A percentile compares a stretch with the other conserved stretches of the same genome.
phyloP scores from a whole-genome alignment of 2,797 vertebrate genomes.

The Rhadinocentrus ornatus region DNA sequence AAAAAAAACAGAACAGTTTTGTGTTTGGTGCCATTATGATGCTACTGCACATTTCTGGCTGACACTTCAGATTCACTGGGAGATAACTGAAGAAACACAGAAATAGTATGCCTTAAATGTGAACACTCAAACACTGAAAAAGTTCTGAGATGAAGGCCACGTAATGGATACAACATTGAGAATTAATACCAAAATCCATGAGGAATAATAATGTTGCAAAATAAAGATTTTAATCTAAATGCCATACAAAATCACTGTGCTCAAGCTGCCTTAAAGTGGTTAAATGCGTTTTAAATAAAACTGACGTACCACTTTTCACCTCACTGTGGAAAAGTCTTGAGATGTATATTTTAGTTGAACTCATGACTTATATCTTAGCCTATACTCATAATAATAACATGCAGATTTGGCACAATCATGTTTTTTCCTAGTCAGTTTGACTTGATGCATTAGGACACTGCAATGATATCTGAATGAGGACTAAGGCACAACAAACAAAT shows the following conservation, averaged over 20 bases:
- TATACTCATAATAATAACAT: constrained; percentile 55
- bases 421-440: constrained; percentile 45
- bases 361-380: constrained; percentile 27
- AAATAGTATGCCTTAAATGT: constrained; percentile 3
- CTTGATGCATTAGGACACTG: constrained; percentile 42
- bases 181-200: not conserved
- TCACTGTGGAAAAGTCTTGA: constrained; percentile 49
- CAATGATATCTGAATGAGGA: constrained; percentile 47
- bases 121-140: not conserved
- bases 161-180: not conserved
- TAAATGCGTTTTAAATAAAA: constrained; percentile 31
- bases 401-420: constrained; percentile 33
- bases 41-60: constrained; percentile 15
- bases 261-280: constrained; percentile 17
- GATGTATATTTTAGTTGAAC: constrained; percentile 45
- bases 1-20: constrained; percentile 2
- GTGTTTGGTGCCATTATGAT: constrained; percentile 16
- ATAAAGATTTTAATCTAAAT: constrained; percentile 11
- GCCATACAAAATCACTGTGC: constrained; percentile 20
- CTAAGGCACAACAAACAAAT: constrained; percentile 56
- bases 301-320: constrained; percentile 30
- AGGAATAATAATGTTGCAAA: constrained; percentile 3
- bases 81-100: not conserved
- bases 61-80: constrained; percentile 4
- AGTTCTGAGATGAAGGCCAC: not conserved